Percentiles rank a stretch among this genome's conserved stretches.
phyloP scores from a whole-genome alignment of 2,888 invertebrate genomes.

The Drosophila colorata region DNA sequence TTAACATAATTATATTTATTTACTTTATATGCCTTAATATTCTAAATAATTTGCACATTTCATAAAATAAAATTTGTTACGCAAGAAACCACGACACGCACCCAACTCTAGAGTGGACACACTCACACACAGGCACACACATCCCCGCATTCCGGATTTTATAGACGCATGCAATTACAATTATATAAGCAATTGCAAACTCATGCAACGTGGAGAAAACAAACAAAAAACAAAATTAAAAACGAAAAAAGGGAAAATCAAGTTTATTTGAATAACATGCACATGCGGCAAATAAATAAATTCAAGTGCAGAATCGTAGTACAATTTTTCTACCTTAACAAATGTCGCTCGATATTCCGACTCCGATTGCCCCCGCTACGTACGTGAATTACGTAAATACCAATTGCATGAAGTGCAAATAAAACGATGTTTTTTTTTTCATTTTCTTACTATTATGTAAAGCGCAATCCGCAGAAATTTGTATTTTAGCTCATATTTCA shows the following conservation, averaged over 20 bases:
- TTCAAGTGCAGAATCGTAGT: conserved; percentile 46
- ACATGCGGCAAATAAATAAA: conserved; percentile 58
- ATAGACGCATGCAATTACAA: conserved; percentile 45
- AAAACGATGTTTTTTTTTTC: background rate
- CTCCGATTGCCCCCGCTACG: background rate
- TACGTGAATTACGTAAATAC: conserved; percentile 11
- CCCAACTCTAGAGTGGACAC: conserved; percentile 3
- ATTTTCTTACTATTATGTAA: background rate
- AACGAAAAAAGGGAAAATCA: conserved; percentile 7
- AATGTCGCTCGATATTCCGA: conserved; percentile 23
- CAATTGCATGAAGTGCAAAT: conserved; percentile 2
- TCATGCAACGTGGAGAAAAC: conserved; percentile 19
- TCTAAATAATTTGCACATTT: no score
- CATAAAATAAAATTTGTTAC: no score
- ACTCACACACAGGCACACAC: background rate
- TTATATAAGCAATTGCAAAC: conserved; percentile 38
- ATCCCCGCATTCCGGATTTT: conserved; percentile 23
- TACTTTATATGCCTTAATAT: no score
- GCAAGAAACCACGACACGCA: background rate
- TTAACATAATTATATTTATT: no score
- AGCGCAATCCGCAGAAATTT: conserved; percentile 12
- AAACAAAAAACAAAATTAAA: conserved; percentile 15
- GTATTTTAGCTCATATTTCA: conserved; percentile 46
- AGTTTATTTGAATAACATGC: conserved; percentile 34
- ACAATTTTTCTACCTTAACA: conserved; percentile 14